Percentiles rank a stretch among this genome's conserved stretches.
Evolutionary conservation across 2,113 vertebrate genomes (phyloP).

Genomic region (Neolamprologus variostigma): DNA sequence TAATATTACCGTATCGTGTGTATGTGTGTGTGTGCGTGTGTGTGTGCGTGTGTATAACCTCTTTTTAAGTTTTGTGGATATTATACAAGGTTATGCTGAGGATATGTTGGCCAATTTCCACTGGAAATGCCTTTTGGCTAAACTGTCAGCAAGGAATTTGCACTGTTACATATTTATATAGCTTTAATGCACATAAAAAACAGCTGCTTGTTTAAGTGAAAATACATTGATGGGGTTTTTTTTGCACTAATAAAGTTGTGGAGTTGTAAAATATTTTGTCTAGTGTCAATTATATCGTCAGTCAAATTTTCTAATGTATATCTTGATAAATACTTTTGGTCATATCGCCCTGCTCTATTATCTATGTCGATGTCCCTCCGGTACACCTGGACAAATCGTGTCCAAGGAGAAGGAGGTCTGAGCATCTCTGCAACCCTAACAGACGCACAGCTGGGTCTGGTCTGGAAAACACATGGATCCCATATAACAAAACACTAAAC

Average conservation of each 20-base stretch:
- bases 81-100: background rate
- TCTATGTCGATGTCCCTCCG: fast-evolving
- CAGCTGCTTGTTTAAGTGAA: background rate
- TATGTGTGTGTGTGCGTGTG: too few relatives aligned
- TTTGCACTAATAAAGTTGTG: background rate
- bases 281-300: background rate
- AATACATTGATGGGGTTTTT: background rate
- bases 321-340: background rate
- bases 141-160: fast-evolving
- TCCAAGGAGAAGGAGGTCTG: background rate
- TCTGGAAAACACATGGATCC: background rate
- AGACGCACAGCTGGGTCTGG: background rate
- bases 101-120: background rate
- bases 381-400: background rate
- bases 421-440: background rate
- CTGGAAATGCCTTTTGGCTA: background rate
- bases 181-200: fast-evolving
- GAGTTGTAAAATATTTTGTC: background rate
- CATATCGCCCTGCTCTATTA: background rate
- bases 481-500: background rate
- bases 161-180: fast-evolving
- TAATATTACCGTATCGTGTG: background rate
- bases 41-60: background rate
- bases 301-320: background rate
- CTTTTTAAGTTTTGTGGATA: background rate